phyloP scores from a whole-genome alignment of 2,113 vertebrate genomes.

The Zosterops hypoxanthus region DNA sequence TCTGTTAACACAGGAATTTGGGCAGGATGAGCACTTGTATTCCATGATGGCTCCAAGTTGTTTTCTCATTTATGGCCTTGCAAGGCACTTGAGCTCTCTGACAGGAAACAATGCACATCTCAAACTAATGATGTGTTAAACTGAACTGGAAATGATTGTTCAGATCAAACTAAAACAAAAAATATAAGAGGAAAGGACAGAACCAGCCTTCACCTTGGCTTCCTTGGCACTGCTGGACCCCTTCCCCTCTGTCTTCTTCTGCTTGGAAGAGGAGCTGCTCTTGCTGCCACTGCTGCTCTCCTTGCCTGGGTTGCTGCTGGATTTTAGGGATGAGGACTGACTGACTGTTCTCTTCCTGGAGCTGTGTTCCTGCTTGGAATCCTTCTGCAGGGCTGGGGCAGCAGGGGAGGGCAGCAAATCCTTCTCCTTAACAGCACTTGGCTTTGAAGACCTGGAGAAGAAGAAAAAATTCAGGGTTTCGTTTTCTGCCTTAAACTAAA shows the following conservation, averaged over 20 bases:
- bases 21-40: background rate
- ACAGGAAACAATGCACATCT: background rate
- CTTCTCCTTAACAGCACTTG: slow-evolving; percentile 88
- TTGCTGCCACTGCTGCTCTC: slow-evolving; percentile 82
- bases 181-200: background rate
- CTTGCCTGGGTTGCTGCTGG: slow-evolving; percentile 82
- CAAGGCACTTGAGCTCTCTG: background rate
- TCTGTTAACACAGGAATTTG: background rate
- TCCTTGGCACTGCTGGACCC: slow-evolving; percentile 82
- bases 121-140: background rate
- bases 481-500: background rate
- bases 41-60: background rate
- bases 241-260: slow-evolving; percentile 91
- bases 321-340: slow-evolving; percentile 89
- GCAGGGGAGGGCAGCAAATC: slow-evolving; percentile 91
- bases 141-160: background rate
- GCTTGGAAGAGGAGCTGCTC: slow-evolving; percentile 87
- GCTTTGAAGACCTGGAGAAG: slow-evolving; percentile 83
- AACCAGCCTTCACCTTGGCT: slow-evolving; percentile 77
- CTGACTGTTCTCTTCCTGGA: slow-evolving; percentile 91
- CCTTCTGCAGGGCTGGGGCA: slow-evolving; percentile 83
- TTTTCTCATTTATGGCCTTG: background rate
- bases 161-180: background rate
- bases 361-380: slow-evolving; percentile 87
- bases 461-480: background rate